A percentile compares a stretch with the other conserved stretches of the same genome.
Conservation (phyloP, 2,797 vertebrate genomes). For the Babyrousa celebensis region DNA sequence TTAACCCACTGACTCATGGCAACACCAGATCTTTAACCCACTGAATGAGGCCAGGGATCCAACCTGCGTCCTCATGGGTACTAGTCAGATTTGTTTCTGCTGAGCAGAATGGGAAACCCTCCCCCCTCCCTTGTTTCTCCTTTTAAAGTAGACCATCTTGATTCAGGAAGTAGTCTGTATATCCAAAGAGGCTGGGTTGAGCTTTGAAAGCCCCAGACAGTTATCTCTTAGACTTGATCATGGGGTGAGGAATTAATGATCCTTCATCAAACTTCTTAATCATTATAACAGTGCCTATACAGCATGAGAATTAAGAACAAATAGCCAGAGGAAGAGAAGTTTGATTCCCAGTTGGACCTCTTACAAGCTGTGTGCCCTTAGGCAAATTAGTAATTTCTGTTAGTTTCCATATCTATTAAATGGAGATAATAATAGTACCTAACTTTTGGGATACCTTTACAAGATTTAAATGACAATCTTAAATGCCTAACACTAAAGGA, state of each 20-base stretch:
- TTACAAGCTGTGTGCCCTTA: neutral
- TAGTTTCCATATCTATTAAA: conserved; percentile 30
- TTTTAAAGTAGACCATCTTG: neutral
- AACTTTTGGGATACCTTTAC: conserved; percentile 24
- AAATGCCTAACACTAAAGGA: conserved; percentile 55
- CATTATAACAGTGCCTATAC: conserved; percentile 21
- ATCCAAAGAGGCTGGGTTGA: neutral
- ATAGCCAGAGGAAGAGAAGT: conserved; percentile 36
- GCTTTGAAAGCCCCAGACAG: neutral
- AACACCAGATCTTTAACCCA: no score
- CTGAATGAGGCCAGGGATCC: no score
- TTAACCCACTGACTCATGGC: no score
- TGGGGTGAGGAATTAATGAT: conserved; percentile 56
- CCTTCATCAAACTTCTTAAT: conserved; percentile 41
- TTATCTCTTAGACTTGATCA: conserved; percentile 3
- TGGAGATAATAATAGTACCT: conserved; percentile 43
- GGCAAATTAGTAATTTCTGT: neutral
- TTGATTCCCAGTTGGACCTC: conserved; percentile 20
- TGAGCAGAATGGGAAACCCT: no score
- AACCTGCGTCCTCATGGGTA: no score
- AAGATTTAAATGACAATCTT: conserved; percentile 42
- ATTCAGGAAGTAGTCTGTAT: neutral
- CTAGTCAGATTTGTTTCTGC: no score
- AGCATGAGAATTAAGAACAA: conserved; percentile 46
- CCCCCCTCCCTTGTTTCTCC: neutral